Evolutionary conservation across 2,797 vertebrate genomes (phyloP).

Genomic region (Cossypha heuglini): DNA sequence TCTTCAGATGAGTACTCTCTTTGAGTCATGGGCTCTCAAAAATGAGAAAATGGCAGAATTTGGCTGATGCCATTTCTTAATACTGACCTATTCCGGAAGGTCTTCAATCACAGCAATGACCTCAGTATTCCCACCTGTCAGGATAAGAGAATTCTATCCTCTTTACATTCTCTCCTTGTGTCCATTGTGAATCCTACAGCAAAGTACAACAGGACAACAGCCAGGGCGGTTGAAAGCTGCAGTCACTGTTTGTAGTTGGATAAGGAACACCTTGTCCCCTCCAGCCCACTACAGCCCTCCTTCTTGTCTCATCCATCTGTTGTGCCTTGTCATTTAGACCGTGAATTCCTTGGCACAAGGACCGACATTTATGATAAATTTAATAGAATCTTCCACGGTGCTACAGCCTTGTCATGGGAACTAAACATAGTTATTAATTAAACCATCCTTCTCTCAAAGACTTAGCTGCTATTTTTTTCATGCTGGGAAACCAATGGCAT

Average conservation of each 20-base stretch:
- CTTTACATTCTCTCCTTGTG: background rate
- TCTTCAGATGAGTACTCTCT: background rate
- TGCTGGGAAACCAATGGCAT: background rate
- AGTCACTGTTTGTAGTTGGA: background rate
- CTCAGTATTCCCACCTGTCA: background rate
- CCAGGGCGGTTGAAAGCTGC: background rate
- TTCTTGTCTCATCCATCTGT: constrained; percentile 23
- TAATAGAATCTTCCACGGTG: background rate
- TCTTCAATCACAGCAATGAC: background rate
- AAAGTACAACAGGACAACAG: background rate
- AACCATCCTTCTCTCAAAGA: background rate
- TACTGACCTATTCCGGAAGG: background rate
- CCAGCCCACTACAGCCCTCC: background rate
- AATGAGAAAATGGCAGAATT: background rate
- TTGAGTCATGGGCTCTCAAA: background rate
- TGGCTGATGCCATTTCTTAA: background rate
- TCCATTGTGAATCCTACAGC: background rate
- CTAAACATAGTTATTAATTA: background rate
- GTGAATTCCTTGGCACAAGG: constrained; percentile 5
- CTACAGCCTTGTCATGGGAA: background rate
- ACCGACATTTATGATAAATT: background rate
- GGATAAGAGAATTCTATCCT: background rate
- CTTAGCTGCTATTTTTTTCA: background rate
- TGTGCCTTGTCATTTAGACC: constrained; percentile 16
- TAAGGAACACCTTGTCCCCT: background rate